Conservation (phyloP, 2,113 vertebrate species). For the Calonectris borealis region DNA sequence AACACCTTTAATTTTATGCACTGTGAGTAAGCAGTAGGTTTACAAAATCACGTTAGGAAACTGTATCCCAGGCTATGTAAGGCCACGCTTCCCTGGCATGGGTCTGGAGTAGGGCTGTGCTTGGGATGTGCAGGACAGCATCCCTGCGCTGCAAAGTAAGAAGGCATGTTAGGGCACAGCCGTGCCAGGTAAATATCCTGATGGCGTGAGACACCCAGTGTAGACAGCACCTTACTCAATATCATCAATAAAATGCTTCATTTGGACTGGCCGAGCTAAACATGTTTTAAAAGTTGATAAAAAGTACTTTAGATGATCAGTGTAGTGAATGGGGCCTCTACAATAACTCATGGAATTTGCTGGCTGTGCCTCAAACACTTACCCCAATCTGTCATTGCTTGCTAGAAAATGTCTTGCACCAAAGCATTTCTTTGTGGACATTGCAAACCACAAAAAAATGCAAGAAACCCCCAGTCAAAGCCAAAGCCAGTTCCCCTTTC, state of each 20-base stretch:
- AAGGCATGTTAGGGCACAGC: neutral
- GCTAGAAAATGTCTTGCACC: neutral
- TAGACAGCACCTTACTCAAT: neutral
- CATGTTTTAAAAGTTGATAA: neutral
- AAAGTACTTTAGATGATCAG: neutral
- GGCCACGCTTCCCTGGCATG: neutral
- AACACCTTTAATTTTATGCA: neutral
- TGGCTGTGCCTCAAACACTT: neutral
- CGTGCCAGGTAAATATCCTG: neutral
- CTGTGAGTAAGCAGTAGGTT: neutral
- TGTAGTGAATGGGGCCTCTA: neutral
- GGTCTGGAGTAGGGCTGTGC: neutral
- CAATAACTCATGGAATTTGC: neutral
- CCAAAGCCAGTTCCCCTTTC: neutral
- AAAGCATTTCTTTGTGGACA: neutral
- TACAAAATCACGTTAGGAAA: neutral
- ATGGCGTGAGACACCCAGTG: neutral
- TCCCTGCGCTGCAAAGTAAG: fast-evolving
- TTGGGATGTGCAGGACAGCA: neutral
- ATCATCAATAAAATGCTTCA: neutral
- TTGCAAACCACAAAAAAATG: neutral
- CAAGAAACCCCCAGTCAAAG: neutral
- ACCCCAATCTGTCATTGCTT: neutral
- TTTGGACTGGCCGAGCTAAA: neutral
- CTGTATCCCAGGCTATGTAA: neutral